Percentiles rank a stretch among this genome's conserved stretches.
Conservation (phyloP, 2,888 invertebrate genomes). For the Acleris laterana region DNA sequence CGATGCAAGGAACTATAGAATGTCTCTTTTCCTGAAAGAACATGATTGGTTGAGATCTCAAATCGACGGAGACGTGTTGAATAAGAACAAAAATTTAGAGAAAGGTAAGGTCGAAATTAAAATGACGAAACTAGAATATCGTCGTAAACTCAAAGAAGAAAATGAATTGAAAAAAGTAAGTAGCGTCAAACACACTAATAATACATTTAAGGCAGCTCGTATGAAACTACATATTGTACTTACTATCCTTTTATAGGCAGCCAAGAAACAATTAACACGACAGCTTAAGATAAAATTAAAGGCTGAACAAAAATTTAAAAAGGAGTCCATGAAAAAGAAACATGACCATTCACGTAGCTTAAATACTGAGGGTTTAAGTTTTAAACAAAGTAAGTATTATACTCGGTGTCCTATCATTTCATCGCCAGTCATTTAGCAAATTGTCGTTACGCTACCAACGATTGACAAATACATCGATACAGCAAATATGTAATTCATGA, state of each 20-base stretch:
- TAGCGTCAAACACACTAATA: background rate
- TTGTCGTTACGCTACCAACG: too few species aligned
- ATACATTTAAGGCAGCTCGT: too few species aligned
- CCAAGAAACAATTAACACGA: background rate
- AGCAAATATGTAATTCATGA: too few species aligned
- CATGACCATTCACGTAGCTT: background rate
- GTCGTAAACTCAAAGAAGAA: slow-evolving; percentile 4
- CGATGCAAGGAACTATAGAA: slow-evolving; percentile 51
- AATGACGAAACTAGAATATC: background rate
- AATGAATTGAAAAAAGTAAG: slow-evolving; percentile 7
- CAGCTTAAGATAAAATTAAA: slow-evolving; percentile 7
- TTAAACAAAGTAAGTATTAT: background rate
- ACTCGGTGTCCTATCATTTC: too few species aligned
- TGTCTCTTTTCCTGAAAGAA: slow-evolving; percentile 54
- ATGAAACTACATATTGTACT: too few species aligned
- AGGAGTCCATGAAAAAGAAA: background rate
- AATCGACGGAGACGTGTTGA: background rate
- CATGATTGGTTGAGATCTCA: slow-evolving; percentile 46
- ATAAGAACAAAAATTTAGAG: slow-evolving; percentile 9
- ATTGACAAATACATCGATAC: too few species aligned
- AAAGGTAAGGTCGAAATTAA: slow-evolving; percentile 14
- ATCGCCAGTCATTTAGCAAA: too few species aligned
- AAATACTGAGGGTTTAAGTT: background rate
- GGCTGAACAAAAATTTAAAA: slow-evolving; percentile 1
- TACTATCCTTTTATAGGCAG: background rate